A percentile compares a stretch with the other conserved stretches of the same genome.
phyloP scores from a whole-genome alignment of 2,888 invertebrate genomes.

The Marronus borbonicus region DNA sequence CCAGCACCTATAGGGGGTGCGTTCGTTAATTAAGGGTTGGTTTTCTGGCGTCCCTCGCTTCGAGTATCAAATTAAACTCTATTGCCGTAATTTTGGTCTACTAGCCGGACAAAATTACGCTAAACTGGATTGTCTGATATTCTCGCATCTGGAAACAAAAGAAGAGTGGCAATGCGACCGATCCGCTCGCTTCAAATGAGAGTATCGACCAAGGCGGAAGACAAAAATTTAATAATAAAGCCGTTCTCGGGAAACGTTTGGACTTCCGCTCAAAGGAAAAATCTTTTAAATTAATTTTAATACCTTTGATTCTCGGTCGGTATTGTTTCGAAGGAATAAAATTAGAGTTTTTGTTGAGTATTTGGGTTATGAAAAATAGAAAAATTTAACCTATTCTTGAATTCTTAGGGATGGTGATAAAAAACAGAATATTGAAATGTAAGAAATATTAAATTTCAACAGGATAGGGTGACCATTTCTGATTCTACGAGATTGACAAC shows the following conservation, averaged over 20 bases:
- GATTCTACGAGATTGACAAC: no score
- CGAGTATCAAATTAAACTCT: constrained; percentile 27
- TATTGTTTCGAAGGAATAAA: background rate
- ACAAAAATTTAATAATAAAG: constrained; percentile 28
- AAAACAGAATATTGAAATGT: no score
- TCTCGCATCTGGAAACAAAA: constrained; percentile 14
- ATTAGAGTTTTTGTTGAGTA: background rate
- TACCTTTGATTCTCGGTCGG: background rate
- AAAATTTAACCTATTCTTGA: no score
- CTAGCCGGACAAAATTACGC: constrained; percentile 15
- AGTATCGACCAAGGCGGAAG: background rate
- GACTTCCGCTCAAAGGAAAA: background rate
- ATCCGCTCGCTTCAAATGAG: background rate
- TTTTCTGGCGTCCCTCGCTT: constrained; percentile 18
- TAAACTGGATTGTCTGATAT: constrained; percentile 11
- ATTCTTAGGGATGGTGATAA: no score
- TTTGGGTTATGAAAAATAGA: background rate
- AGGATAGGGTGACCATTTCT: no score
- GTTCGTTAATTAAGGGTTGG: constrained; percentile 30
- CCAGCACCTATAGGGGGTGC: constrained; percentile 11
- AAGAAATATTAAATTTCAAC: no score
- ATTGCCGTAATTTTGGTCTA: constrained; percentile 24
- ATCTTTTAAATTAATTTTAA: constrained; percentile 27
- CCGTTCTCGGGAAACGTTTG: background rate
- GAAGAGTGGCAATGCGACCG: background rate